phyloP scores from a whole-genome alignment of 1,140 invertebrate genomes.

The Mylabris phalerata region DNA sequence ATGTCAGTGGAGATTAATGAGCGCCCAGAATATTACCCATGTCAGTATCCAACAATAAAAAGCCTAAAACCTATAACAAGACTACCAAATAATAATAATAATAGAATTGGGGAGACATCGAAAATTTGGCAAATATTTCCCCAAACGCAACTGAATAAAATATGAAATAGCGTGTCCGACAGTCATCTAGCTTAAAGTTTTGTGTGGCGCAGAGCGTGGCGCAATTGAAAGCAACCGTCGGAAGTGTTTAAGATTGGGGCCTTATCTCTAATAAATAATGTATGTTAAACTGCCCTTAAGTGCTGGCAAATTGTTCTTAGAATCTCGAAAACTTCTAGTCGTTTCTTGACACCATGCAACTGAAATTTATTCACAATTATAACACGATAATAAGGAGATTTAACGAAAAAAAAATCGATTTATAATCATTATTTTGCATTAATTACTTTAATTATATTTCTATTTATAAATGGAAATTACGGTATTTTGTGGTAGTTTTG shows the following conservation, averaged over 20 bases:
- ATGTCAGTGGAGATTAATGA: too few species aligned
- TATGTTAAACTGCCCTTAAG: conserved; percentile 43
- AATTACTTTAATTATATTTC: too few species aligned
- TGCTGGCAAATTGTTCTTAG: conserved; percentile 40
- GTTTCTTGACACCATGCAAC: conserved; percentile 24
- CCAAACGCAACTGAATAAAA: too few species aligned
- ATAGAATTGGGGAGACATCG: too few species aligned
- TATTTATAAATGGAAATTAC: too few species aligned
- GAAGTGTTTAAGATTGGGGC: conserved; percentile 38
- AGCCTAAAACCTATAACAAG: too few species aligned
- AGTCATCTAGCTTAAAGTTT: conserved; percentile 5
- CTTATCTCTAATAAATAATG: conserved; percentile 39
- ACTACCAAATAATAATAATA: too few species aligned
- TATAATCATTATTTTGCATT: too few species aligned
- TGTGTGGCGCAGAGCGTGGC: conserved; percentile 18
- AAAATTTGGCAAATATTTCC: too few species aligned
- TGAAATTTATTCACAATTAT: conserved; percentile 23
- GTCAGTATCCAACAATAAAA: background rate
- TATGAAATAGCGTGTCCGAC: conserved; percentile 14
- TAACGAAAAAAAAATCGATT: too few species aligned
- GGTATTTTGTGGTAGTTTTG: too few species aligned
- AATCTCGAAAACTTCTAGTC: conserved; percentile 26
- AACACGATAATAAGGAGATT: background rate
- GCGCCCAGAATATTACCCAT: too few species aligned
- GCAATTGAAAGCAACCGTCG: conserved; percentile 40